Base-by-base conservation (phyloP, 2,113 vertebrate genomes). In the Eurypyga helias region DNA sequence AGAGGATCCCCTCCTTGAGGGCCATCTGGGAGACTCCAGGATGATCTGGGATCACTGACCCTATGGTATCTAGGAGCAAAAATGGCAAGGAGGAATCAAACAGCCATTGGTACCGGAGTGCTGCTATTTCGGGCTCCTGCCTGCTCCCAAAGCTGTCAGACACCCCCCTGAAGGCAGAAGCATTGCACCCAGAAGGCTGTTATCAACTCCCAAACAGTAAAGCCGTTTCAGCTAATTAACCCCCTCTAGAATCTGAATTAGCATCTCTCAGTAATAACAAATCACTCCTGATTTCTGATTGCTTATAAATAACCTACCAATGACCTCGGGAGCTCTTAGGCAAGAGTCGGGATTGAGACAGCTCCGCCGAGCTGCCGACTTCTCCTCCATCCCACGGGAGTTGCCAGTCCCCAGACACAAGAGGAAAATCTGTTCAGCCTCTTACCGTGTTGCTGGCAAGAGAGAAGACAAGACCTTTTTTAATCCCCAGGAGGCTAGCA, bases 251-350 rank as follows among this genome's bases (percentile, higher is more conserved):
- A 72, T 13, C 77, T 91, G 80, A 83, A 96, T 95, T 93, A 94
- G 88, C 89, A 91, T 89, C 79, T 89, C 88, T 79, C 62, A 0
- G 48, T 24, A 94, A 85, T 13, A 85, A 81, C 84, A 90, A 94
- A 85, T 83, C 85, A 72, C 87, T 92, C 69, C 80, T 92, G 89
- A 64, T 87, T 94, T 73, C 89, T 95, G 94, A 82, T 79, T 83
- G 73, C 86, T 87, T 71, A 87, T 83, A 84, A 95, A 97, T 89
- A 96, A 92, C 94, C 80, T 64, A 21, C 55, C 92, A 58, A 1
- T 13, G 76, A 90, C 89, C 86, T 81, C 28, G 0, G 86, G 64
- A 90, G 90, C 75, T 90, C 34, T 76, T 18, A 79, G 66, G 33
- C 12, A 24, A 67, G 62, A 8, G 67, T 57, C 67, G 11, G 76